phyloP scores from a whole-genome alignment of 2,113 vertebrate species.

The Papio anubis region DNA sequence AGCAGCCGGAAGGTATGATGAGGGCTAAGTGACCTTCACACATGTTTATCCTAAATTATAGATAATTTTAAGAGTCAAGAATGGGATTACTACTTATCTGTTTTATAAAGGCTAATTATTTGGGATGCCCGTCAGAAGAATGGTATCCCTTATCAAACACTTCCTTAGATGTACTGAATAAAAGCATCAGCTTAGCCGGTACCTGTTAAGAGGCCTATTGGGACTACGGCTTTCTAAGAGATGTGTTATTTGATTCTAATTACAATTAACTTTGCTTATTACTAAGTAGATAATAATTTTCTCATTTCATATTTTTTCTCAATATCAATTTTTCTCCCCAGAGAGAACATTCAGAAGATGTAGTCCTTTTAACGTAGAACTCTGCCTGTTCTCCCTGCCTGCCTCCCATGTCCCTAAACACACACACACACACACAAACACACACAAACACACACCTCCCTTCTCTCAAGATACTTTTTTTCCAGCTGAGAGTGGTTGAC shows the following conservation, averaged over 20 bases:
- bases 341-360: background rate
- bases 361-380: background rate
- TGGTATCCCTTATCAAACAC: background rate
- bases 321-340: background rate
- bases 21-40: background rate
- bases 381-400: background rate
- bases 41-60: background rate
- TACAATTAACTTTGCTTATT: background rate
- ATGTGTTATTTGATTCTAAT: background rate
- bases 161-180: background rate
- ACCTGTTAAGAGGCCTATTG: background rate
- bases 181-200: background rate
- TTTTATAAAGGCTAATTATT: background rate
- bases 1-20: background rate
- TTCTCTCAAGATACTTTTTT: background rate
- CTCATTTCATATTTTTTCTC: background rate
- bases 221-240: background rate
- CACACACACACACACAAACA: background rate
- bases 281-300: background rate
- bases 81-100: background rate
- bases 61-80: background rate
- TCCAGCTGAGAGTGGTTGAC: background rate
- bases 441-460: background rate
- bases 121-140: background rate
- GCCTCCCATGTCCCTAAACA: background rate